Conservation (phyloP, 2,888 invertebrate species). For the Pedicia rivosa region DNA sequence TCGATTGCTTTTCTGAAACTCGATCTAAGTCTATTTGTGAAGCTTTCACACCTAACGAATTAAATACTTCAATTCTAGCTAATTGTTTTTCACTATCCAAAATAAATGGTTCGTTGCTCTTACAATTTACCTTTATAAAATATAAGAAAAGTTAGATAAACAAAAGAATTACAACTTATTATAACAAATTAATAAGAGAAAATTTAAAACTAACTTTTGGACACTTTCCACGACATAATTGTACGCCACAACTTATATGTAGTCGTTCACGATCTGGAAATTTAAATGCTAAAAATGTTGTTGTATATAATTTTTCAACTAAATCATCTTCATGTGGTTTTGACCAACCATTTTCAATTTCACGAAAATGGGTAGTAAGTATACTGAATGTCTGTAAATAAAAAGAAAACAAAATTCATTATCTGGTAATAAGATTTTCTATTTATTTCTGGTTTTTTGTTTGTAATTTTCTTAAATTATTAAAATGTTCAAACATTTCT, state of each 20-base stretch:
- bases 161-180: not conserved
- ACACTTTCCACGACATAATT: conserved; percentile 58
- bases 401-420: no score
- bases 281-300: conserved; percentile 66
- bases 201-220: conserved; percentile 34
- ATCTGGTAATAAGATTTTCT: no score
- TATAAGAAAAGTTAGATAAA: not conserved
- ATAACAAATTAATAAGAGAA: not conserved
- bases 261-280: conserved; percentile 65
- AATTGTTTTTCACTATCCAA: conserved; percentile 25
- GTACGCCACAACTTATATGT: conserved; percentile 60
- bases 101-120: conserved; percentile 21
- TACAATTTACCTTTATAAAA: conserved; percentile 29
- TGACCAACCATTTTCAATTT: conserved; percentile 30
- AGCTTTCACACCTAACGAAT: conserved; percentile 63
- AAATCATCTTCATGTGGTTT: conserved; percentile 28
- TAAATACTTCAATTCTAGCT: conserved; percentile 51
- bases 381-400: no score
- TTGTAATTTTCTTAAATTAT: no score
- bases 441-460: no score
- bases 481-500: no score
- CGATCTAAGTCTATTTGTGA: conserved; percentile 57
- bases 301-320: conserved; percentile 28
- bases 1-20: conserved; percentile 9
- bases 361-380: no score